phyloP scores from a whole-genome alignment of 2,113 vertebrate species.

The Pao palembangensis region DNA sequence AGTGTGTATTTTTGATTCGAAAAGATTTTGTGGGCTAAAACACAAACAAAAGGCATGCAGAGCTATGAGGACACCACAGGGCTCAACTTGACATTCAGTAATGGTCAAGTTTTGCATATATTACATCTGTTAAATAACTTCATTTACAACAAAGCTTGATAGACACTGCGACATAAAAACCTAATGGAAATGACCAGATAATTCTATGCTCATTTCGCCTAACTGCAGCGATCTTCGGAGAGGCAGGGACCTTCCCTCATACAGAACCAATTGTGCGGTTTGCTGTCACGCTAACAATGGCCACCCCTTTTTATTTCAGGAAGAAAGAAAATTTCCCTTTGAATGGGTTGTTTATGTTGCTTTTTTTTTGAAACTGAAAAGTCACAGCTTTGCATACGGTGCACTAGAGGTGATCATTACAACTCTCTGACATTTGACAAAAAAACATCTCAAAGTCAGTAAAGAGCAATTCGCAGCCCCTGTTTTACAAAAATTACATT shows the following conservation, averaged over 20 bases:
- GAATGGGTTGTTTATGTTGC: constrained; percentile 57
- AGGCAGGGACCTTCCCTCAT: constrained; percentile 35
- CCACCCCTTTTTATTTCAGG: constrained; percentile 36
- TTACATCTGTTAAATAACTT: constrained; percentile 38
- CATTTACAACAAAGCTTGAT: constrained; percentile 32
- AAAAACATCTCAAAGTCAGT: constrained; percentile 42
- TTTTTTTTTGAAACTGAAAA: neutral
- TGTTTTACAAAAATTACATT: constrained; percentile 43
- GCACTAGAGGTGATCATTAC: constrained; percentile 32
- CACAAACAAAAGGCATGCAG: neutral
- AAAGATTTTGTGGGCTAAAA: no score
- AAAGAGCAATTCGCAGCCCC: constrained; percentile 35
- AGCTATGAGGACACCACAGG: constrained; percentile 1
- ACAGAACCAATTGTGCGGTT: constrained; percentile 31
- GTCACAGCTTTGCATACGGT: constrained; percentile 40
- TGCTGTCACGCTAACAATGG: constrained; percentile 53
- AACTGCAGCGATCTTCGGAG: constrained; percentile 27
- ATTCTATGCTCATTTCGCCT: constrained; percentile 47
- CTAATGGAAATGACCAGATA: constrained; percentile 45
- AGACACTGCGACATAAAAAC: constrained; percentile 40
- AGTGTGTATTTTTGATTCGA: no score
- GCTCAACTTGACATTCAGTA: constrained; percentile 66
- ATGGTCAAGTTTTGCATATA: constrained; percentile 73
- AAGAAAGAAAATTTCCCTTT: constrained; percentile 65
- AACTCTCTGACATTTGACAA: constrained; percentile 32